These are phyloP conservation scores for Cremastinae sp. DNA, from an alignment of 2,888 invertebrate genomes.

Conservation along the genomic window DNA sequence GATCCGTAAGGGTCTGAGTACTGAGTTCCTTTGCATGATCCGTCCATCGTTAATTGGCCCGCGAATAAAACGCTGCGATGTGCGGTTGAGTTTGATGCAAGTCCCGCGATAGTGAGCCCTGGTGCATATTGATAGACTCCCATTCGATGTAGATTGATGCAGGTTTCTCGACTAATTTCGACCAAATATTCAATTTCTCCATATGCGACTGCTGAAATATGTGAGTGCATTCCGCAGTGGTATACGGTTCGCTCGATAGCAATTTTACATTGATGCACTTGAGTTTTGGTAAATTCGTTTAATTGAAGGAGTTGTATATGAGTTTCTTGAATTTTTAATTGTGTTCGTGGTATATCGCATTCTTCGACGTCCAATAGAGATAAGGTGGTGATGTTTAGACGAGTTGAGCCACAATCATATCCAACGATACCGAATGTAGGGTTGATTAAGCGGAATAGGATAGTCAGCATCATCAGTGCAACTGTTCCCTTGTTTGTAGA, in stretches of 20 bases:
- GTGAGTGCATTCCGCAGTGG: constrained; percentile 57
- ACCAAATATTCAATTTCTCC: constrained; percentile 45
- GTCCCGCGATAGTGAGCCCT: background rate
- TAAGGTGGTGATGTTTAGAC: constrained; percentile 48
- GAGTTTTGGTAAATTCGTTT: constrained; percentile 25
- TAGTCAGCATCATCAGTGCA: background rate
- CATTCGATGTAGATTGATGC: constrained; percentile 18
- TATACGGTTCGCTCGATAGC: constrained; percentile 40
- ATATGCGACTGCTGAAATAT: constrained; percentile 40
- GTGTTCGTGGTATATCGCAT: constrained; percentile 42
- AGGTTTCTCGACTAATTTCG: constrained; percentile 20
- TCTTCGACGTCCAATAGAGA: constrained; percentile 50
- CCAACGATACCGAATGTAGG: constrained; percentile 16
- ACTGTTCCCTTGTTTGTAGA: background rate
- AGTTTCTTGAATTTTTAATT: background rate
- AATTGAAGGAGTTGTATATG: constrained; percentile 47
- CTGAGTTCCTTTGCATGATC: constrained; percentile 32
- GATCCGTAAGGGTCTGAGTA: constrained; percentile 51
- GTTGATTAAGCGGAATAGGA: background rate
- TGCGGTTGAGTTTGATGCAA: constrained; percentile 16
- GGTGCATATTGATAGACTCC: constrained; percentile 7
- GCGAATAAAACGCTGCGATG: constrained; percentile 37
- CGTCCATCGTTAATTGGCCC: constrained; percentile 22
- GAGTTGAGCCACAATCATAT: constrained; percentile 51
- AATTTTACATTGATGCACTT: constrained; percentile 53